Evolutionary conservation across 2,113 vertebrate species (phyloP).

Genomic region (Megaceryle torquata): DNA sequence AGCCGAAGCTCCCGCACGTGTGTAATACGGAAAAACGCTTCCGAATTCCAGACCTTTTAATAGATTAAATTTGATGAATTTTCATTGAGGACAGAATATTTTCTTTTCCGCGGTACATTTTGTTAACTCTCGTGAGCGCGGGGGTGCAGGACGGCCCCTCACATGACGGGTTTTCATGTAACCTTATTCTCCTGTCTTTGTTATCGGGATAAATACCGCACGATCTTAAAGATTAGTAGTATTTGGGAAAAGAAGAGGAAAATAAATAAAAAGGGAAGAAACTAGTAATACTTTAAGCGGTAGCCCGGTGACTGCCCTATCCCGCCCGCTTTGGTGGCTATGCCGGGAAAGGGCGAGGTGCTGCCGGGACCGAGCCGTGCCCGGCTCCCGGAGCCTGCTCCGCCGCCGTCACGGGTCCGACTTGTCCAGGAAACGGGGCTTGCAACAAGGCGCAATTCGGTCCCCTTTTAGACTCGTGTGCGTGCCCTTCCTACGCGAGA

Average conservation of each 20-base stretch:
- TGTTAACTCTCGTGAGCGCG: background rate
- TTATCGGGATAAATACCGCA: background rate
- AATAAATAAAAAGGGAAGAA: too few relatives aligned
- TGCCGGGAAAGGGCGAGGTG: background rate
- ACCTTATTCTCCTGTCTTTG: background rate
- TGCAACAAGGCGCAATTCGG: too few relatives aligned
- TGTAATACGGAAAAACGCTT: background rate
- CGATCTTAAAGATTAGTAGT: background rate
- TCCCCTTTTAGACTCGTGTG: background rate
- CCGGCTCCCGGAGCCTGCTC: background rate
- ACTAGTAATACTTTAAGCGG: background rate
- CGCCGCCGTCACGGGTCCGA: background rate
- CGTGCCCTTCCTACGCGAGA: background rate
- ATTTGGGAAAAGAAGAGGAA: too few relatives aligned
- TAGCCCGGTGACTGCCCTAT: background rate
- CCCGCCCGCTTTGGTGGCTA: background rate
- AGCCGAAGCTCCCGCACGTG: background rate
- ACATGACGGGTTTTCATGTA: background rate
- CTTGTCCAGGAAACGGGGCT: background rate
- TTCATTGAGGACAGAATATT: background rate
- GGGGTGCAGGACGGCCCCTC: background rate
- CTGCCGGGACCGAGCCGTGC: background rate
- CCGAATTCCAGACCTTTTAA: background rate
- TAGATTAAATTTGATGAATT: background rate
- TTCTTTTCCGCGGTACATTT: background rate